Evolutionary conservation across 2,888 invertebrate genomes (phyloP), one percentile per base, ranked within the genome.

Genomic region (Apotomis capreana): DNA sequence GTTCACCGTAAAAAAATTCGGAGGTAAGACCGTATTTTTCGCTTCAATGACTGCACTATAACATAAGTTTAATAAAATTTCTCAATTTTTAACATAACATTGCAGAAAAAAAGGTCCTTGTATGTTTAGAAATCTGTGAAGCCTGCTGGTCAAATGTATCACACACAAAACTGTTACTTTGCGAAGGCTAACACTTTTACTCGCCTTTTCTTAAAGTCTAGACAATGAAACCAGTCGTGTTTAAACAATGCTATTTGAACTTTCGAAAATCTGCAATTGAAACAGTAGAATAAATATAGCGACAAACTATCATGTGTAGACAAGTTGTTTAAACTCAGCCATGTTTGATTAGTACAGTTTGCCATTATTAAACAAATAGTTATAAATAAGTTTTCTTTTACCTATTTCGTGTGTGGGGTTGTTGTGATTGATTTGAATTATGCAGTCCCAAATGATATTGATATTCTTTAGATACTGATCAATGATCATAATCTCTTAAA

Each of bases 201-300:
- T 84, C 71, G 76, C 77, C 81, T 80, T 82, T 84, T 83, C 77
- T 78, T 78, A 74, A 76, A 80, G 84, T 85, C 84, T 87, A 86
- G 85, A 87, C 86, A 83, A 84, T 81, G 80, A 83, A 81, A 78
- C 78, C 78, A 78, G 79, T 83, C 83, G 83, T 88, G 85, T 90
- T 90, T 89, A 83, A 87, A 82, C 80, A 80, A 79, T 82, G 78
- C 78, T 91, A 84, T 92, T 92, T 91, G 87, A 82, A 90, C 92
- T 92, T 92, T 92, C 90, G 79, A 88, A 90, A 84, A 86, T 90
- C 84, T 86, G 86, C 89, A 87, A 90, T 88, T 84, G 90, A 89
- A 87, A 88, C 87, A 84, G 80, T 79, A 81, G 80, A 83, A 84
- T 83, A 87, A 90, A 91, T 87, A 88, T 84, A 84, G 81, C 84